Base-by-base conservation (phyloP, 2,113 vertebrate species). In the Chaetodon auriga region DNA sequence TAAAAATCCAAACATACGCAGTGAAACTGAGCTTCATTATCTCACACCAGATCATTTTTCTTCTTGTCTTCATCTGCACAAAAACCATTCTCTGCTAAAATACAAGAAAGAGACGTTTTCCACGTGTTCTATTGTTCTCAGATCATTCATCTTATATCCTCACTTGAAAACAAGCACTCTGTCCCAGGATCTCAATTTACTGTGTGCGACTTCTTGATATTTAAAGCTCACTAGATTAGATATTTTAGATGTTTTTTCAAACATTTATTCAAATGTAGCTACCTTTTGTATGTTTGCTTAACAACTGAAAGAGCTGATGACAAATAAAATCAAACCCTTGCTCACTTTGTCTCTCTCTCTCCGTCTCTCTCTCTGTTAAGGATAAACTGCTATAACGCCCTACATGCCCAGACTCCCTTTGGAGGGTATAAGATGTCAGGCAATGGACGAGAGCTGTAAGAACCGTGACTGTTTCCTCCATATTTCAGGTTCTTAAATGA, bases 361-460 rank as follows among this genome's bases (percentile, higher is more conserved):
- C 38, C 5, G 19, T 30, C 23, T 58, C 21, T 25, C 7, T 57
- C 12, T 68, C 4, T 74, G 2, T 75, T 7, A 13, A 99, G 98
- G 98, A 96, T 99, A 92, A 99, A 99, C 94, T 99, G 98, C 88
- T 98, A 99, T 88, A 99, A 99, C 0, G 97, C 97, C 0, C 95
- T 99, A 38, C 97, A 98, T 15, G 96, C 96, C 61, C 97, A 99
- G 88, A 92, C 96, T 75, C 97, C 98, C 0, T 99, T 99, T 41
- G 98, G 98, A 78, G 98, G 98, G 41, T 97, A 95, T 87, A 97
- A 99, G 92, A 99, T 99, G 97, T 99, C 97, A 23, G 98, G 98
- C 86, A 97, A 97, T 1, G 98, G 98, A 90, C 93, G 97, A 96
- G 98, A 99, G 94, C 94, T 99, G 98, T 99, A 94, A 98, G 98